Percentiles rank a stretch among this genome's conserved stretches.
phyloP scores from a whole-genome alignment of 2,888 invertebrate species.

The Lasioglossum lativentre region DNA sequence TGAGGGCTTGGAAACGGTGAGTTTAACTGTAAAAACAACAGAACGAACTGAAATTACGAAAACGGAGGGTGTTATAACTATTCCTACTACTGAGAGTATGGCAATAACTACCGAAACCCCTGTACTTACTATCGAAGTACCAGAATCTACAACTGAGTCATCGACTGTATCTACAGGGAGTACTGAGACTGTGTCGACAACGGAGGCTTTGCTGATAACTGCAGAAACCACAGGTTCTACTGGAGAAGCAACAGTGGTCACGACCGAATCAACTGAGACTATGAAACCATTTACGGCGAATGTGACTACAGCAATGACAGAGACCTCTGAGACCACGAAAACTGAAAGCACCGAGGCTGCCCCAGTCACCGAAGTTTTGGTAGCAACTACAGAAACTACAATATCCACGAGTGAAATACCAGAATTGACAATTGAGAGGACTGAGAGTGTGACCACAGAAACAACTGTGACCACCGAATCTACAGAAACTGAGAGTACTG shows the following conservation, averaged over 20 bases:
- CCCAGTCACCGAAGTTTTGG: too few species aligned
- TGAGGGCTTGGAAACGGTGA: background rate
- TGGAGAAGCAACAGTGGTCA: background rate
- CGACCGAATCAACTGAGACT: background rate
- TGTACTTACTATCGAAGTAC: background rate
- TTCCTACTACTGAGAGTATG: slow-evolving; percentile 3
- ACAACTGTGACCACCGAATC: background rate
- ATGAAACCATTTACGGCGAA: background rate
- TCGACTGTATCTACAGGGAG: background rate
- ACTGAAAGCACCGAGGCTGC: background rate
- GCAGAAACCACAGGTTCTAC: background rate
- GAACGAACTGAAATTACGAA: too few species aligned
- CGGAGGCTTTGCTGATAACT: background rate
- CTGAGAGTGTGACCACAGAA: background rate
- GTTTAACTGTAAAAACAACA: background rate
- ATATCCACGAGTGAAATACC: background rate
- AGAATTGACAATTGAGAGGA: background rate
- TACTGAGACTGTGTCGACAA: background rate
- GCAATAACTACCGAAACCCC: background rate
- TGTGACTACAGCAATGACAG: background rate
- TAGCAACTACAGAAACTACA: background rate
- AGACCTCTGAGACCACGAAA: background rate
- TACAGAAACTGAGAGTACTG: background rate
- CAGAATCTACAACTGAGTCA: background rate
- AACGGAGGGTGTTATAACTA: background rate